Evolutionary conservation across 2,797 vertebrate species (phyloP).

Genomic region (Avahi laniger): DNA sequence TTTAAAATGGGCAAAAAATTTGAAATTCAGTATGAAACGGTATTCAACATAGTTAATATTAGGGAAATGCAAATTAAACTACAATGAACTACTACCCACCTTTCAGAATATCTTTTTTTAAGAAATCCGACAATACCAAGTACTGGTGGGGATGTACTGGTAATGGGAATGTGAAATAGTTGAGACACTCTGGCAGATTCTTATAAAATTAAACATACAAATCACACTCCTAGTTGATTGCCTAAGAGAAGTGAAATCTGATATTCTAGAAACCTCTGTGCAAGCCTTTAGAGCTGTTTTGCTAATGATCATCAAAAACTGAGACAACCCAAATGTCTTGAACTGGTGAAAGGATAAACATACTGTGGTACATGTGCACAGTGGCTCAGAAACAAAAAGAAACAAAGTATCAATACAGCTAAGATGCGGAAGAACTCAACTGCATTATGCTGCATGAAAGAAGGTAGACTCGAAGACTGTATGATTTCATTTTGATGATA

Average conservation of each 20-base stretch:
- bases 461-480: background rate
- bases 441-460: background rate
- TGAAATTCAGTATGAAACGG: background rate
- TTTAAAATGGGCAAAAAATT: background rate
- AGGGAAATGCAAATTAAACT: background rate
- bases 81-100: background rate
- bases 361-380: background rate
- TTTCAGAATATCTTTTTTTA: conserved; percentile 1
- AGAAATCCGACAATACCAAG: background rate
- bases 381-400: background rate
- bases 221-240: background rate
- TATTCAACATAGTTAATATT: background rate
- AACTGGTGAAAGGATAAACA: background rate
- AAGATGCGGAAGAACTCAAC: background rate
- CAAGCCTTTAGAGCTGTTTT: background rate
- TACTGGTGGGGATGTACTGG: background rate
- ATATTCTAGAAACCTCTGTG: background rate
- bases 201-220: background rate
- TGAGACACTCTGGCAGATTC: background rate
- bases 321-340: background rate
- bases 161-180: background rate
- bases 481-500: background rate
- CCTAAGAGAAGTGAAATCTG: background rate
- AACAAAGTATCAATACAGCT: background rate
- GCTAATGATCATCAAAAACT: background rate